Conservation (phyloP, 2,888 invertebrate genomes). For the Thymelicus lineola region DNA sequence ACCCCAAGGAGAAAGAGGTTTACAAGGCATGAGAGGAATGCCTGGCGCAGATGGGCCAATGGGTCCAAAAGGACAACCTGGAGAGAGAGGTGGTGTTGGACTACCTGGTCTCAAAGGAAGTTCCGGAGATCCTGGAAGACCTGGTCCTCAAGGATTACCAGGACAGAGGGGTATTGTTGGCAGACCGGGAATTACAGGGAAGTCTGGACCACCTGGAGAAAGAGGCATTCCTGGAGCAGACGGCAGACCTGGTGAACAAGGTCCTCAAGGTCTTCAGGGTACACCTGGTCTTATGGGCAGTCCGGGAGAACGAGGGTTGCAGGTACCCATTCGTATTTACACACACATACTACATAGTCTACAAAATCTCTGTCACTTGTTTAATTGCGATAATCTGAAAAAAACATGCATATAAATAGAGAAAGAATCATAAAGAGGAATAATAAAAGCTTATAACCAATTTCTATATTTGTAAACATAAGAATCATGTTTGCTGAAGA, state of each 20-base stretch:
- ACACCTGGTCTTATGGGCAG: slow-evolving; percentile 91
- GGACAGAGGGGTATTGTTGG: slow-evolving; percentile 88
- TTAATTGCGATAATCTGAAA: too few relatives aligned
- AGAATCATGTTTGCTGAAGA: too few relatives aligned
- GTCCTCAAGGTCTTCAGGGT: slow-evolving; percentile 92
- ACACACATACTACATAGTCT: slow-evolving; percentile 28
- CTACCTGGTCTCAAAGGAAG: slow-evolving; percentile 85
- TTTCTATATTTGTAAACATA: too few relatives aligned
- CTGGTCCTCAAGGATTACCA: slow-evolving; percentile 88
- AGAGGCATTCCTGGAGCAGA: slow-evolving; percentile 92
- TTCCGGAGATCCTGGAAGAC: slow-evolving; percentile 85
- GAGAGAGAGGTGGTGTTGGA: slow-evolving; percentile 87
- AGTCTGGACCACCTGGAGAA: slow-evolving; percentile 89
- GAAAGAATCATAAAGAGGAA: too few relatives aligned
- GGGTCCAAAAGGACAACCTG: slow-evolving; percentile 90
- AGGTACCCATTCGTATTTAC: slow-evolving; percentile 69
- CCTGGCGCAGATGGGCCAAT: slow-evolving; percentile 91
- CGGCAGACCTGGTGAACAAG: slow-evolving; percentile 94
- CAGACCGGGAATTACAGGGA: slow-evolving; percentile 89
- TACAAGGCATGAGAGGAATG: slow-evolving; percentile 87
- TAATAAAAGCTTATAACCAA: too few relatives aligned
- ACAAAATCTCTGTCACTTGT: not conserved
- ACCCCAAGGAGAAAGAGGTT: slow-evolving; percentile 90
- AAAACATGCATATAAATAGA: too few relatives aligned
- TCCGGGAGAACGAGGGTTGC: slow-evolving; percentile 91